phyloP scores from a whole-genome alignment of 2,888 invertebrate genomes.

The Odiellus spinosus region DNA sequence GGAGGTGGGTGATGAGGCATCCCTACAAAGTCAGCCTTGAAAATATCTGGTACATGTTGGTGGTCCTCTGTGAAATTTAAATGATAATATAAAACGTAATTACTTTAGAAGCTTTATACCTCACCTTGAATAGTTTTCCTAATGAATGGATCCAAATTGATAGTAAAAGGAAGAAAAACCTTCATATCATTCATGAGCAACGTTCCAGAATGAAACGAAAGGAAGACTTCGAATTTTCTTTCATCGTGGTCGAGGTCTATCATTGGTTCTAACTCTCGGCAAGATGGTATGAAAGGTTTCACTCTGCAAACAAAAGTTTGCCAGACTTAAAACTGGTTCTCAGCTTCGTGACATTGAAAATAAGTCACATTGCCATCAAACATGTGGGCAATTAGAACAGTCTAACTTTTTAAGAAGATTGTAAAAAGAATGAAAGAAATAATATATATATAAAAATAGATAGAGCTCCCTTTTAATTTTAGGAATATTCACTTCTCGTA shows the following conservation, averaged over 20 bases:
- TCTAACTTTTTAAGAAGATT: no score
- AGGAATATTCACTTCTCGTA: conserved; percentile 87
- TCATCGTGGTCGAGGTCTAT: conserved; percentile 87
- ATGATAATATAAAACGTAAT: neutral
- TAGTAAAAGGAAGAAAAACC: conserved; percentile 92
- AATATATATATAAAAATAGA: no score
- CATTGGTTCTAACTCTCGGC: conserved; percentile 73
- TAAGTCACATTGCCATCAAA: no score
- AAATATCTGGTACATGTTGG: conserved; percentile 46
- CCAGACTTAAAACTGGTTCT: neutral
- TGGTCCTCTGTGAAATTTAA: conserved; percentile 42
- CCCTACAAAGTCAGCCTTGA: conserved; percentile 15
- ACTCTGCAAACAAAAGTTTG: conserved; percentile 20
- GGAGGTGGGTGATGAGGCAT: conserved; percentile 3
- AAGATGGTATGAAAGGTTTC: conserved; percentile 55
- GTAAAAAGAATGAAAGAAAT: no score
- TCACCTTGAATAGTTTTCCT: conserved; percentile 79
- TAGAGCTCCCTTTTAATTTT: no score
- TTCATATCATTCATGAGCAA: conserved; percentile 73
- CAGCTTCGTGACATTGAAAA: neutral
- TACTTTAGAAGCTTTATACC: no score
- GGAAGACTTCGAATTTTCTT: conserved; percentile 80
- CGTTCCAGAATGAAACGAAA: conserved; percentile 71
- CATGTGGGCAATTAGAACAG: no score
- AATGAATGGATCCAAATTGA: conserved; percentile 93